Percentiles rank a stretch among this genome's conserved stretches.
Conservation (phyloP, 2,113 vertebrate genomes). For the Corythornis madagascariensis region DNA sequence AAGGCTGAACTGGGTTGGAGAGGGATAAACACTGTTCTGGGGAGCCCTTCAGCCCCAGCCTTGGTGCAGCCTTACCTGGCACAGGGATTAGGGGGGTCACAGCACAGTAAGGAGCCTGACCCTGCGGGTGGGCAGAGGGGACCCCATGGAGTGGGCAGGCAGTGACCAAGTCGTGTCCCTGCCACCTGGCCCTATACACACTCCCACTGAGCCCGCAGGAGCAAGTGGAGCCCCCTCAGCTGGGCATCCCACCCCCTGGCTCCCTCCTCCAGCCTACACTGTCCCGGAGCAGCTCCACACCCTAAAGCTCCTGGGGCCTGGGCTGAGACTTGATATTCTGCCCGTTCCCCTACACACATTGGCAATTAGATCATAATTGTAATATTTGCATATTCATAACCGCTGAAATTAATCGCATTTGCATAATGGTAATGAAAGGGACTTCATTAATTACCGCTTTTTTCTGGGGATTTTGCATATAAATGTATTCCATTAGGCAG, state of each 20-base stretch:
- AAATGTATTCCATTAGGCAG: constrained; percentile 58
- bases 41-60: neutral
- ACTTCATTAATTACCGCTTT: constrained; percentile 76
- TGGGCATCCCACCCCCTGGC: neutral
- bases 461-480: constrained; percentile 64
- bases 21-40: neutral
- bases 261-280: neutral
- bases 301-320: constrained; percentile 1
- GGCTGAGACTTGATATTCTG: constrained; percentile 57
- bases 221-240: neutral
- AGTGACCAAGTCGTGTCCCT: accelerated
- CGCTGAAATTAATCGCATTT: constrained; percentile 77
- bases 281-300: accelerated
- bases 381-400: constrained; percentile 80
- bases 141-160: neutral
- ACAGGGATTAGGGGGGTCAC: neutral
- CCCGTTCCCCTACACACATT: constrained; percentile 44
- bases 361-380: constrained; percentile 75
- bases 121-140: neutral
- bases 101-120: accelerated
- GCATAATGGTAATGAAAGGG: constrained; percentile 79
- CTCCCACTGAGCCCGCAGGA: neutral
- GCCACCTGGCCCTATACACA: too few relatives aligned
- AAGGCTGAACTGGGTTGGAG: neutral
- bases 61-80: neutral